These are phyloP conservation scores for Parascotia fuliginaria DNA, from an alignment of 2,888 invertebrate species.

Conservation along the genomic window DNA sequence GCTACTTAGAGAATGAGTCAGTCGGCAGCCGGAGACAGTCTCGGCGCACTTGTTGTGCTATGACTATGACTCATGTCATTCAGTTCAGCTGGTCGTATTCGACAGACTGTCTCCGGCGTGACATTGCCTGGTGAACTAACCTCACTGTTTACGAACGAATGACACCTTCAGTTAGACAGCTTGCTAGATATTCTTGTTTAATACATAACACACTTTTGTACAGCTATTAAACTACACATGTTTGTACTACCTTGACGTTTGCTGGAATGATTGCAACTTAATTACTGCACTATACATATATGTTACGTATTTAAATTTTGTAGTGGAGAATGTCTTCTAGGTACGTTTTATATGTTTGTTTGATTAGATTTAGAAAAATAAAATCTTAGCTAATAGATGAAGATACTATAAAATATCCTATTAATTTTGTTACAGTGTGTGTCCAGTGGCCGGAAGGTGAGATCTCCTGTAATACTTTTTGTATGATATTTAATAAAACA, in stretches of 20 bases:
- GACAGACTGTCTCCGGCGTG: slow-evolving; percentile 71
- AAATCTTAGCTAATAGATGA: neutral
- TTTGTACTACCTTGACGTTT: slow-evolving; percentile 61
- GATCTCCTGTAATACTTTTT: slow-evolving; percentile 55
- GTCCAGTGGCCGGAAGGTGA: slow-evolving; percentile 97
- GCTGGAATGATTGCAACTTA: slow-evolving; percentile 75
- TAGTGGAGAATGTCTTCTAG: slow-evolving; percentile 79
- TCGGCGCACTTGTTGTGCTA: no score
- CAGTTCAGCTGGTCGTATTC: slow-evolving; percentile 4
- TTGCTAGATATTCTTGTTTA: slow-evolving; percentile 56
- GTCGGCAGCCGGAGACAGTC: slow-evolving; percentile 75
- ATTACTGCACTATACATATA: slow-evolving; percentile 69
- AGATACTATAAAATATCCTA: slow-evolving; percentile 21
- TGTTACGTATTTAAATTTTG: slow-evolving; percentile 55
- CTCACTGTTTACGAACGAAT: slow-evolving; percentile 54
- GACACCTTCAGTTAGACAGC: slow-evolving; percentile 69
- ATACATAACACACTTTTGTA: slow-evolving; percentile 53
- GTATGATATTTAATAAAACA: slow-evolving; percentile 55
- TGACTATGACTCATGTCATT: slow-evolving; percentile 15
- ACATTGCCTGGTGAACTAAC: slow-evolving; percentile 58
- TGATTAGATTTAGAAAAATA: slow-evolving; percentile 56
- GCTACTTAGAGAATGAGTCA: slow-evolving; percentile 79
- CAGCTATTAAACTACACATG: slow-evolving; percentile 45
- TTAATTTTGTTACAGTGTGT: slow-evolving; percentile 91
- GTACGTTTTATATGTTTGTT: slow-evolving; percentile 64